Evolutionary conservation across 2,113 vertebrate genomes (phyloP).

Genomic region (Ochotona princeps): DNA sequence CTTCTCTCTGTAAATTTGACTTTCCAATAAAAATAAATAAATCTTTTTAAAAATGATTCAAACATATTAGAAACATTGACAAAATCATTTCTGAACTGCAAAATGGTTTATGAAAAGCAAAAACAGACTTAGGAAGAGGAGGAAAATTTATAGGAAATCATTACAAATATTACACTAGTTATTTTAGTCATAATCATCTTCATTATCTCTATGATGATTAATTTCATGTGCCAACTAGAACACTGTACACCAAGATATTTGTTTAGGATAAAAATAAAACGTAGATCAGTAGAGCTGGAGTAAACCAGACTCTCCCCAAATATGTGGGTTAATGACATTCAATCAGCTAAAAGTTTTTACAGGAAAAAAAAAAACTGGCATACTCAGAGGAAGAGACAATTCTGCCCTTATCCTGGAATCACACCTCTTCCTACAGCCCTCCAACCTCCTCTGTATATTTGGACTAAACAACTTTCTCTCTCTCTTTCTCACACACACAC

Average conservation of each 20-base stretch:
- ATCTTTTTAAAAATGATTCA: neutral
- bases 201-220: neutral
- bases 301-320: neutral
- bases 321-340: neutral
- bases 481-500: neutral
- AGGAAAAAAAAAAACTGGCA: neutral
- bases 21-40: too few relatives aligned
- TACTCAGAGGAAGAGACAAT: neutral
- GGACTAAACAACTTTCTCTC: neutral
- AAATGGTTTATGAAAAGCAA: slow-evolving; percentile 10
- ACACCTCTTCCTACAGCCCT: neutral
- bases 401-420: neutral
- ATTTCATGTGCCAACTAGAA: neutral
- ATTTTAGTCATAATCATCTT: slow-evolving; percentile 29
- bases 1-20: too few relatives aligned
- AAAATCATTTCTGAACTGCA: neutral
- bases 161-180: neutral
- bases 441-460: neutral
- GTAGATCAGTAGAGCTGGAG: neutral
- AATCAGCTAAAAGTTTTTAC: neutral
- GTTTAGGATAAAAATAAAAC: neutral
- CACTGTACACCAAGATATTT: neutral
- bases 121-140: neutral
- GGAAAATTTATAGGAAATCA: neutral
- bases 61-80: neutral